These are phyloP conservation scores for Drosophila fungiperda DNA, from an alignment of 2,888 invertebrate genomes.

Conservation along the genomic window DNA sequence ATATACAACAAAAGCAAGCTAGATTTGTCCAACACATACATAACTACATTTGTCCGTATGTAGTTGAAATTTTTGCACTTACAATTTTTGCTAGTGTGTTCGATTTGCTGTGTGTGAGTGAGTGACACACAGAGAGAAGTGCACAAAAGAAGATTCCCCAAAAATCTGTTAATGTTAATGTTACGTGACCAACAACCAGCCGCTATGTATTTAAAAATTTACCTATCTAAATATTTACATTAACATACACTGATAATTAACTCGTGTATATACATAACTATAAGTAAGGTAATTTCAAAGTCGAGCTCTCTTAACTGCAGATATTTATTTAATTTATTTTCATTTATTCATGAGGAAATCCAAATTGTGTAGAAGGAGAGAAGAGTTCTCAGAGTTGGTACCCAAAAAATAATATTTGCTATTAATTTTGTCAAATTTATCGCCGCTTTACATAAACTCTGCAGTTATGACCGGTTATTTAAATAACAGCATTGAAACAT, in stretches of 20 bases:
- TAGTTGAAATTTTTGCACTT: slow-evolving; percentile 1
- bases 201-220: background rate
- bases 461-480: background rate
- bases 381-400: background rate
- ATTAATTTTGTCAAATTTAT: background rate
- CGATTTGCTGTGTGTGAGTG: background rate
- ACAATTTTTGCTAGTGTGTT: background rate
- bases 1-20: slow-evolving; percentile 20
- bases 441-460: background rate
- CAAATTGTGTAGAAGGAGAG: background rate
- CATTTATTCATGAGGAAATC: background rate
- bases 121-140: background rate
- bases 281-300: background rate
- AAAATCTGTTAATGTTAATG: background rate
- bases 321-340: background rate
- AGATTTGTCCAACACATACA: slow-evolving; percentile 2
- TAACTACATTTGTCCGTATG: background rate
- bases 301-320: background rate
- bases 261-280: background rate
- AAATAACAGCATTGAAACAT: background rate
- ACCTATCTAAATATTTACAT: background rate
- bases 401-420: background rate
- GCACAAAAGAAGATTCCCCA: background rate
- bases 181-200: background rate
- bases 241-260: background rate